A percentile compares a stretch with the other conserved stretches of the same genome.
These are phyloP conservation scores for Ennomos quercinarius DNA, from an alignment of 2,888 invertebrate species.

Conservation along the genomic window DNA sequence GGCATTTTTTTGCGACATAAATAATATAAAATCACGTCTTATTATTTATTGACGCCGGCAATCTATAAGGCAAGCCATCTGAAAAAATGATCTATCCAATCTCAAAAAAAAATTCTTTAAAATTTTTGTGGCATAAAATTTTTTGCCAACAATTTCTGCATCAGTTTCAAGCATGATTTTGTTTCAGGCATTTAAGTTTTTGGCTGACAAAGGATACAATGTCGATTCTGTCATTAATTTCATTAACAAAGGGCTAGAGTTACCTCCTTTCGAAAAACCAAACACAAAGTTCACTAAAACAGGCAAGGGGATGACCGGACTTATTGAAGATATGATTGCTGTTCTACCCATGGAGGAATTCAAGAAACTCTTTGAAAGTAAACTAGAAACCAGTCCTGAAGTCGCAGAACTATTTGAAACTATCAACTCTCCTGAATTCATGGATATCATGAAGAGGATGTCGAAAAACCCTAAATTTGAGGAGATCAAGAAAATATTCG, in stretches of 20 bases:
- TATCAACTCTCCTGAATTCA: constrained; percentile 54
- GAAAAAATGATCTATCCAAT: no score
- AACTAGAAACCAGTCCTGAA: constrained; percentile 50
- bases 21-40: no score
- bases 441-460: constrained; percentile 52
- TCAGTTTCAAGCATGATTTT: not conserved
- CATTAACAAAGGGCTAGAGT: constrained; percentile 46
- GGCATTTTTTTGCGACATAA: no score
- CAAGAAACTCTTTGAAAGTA: constrained; percentile 52
- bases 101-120: no score
- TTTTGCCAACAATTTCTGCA: no score
- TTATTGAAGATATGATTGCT: constrained; percentile 50
- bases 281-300: not conserved
- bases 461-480: constrained; percentile 49
- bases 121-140: no score
- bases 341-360: constrained; percentile 52
- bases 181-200: constrained; percentile 49
- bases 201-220: constrained; percentile 54
- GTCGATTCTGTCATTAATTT: constrained; percentile 44
- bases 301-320: constrained; percentile 45
- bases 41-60: no score
- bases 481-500: constrained; percentile 49
- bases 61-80: no score
- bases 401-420: constrained; percentile 49
- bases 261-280: constrained; percentile 47